Evolutionary conservation across 1,140 invertebrate species (phyloP).

Genomic region (Pachyrhynchus sulphureomaculatus): DNA sequence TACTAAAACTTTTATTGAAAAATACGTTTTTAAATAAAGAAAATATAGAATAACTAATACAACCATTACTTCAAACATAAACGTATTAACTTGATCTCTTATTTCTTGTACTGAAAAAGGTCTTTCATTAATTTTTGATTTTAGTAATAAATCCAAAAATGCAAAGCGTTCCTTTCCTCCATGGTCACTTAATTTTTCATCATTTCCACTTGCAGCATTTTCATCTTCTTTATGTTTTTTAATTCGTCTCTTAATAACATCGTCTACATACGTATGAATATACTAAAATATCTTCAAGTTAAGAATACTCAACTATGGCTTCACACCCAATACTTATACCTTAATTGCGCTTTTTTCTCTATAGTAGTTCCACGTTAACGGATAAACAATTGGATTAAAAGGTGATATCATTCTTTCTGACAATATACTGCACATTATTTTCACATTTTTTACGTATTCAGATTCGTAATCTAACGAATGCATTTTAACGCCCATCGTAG

Average conservation of each 20-base stretch:
- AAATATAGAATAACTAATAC: too few relatives aligned
- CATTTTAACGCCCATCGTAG: conserved; percentile 79
- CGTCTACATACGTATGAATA: conserved; percentile 68
- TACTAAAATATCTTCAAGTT: conserved; percentile 30
- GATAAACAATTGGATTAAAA: conserved; percentile 31
- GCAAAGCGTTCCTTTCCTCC: conserved; percentile 61
- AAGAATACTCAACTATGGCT: not conserved
- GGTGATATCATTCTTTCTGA: conserved; percentile 51
- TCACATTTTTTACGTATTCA: conserved; percentile 72
- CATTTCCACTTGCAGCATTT: not conserved
- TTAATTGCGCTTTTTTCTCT: conserved; percentile 57
- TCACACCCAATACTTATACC: conserved; percentile 32
- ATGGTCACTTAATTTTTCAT: conserved; percentile 28
- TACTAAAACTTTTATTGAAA: too few relatives aligned
- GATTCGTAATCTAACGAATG: conserved; percentile 65
- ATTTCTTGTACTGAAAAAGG: conserved; percentile 66
- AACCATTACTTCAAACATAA: conserved; percentile 79
- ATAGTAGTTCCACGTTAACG: conserved; percentile 34
- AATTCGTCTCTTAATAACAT: conserved; percentile 56
- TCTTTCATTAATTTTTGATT: conserved; percentile 56
- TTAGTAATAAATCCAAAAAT: conserved; percentile 74
- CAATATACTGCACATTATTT: conserved; percentile 54
- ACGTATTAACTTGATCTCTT: conserved; percentile 83
- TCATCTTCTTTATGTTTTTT: conserved; percentile 38
- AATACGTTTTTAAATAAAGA: too few relatives aligned